Conservation (phyloP, 2,113 vertebrate genomes). For the Atractosteus spatula region DNA sequence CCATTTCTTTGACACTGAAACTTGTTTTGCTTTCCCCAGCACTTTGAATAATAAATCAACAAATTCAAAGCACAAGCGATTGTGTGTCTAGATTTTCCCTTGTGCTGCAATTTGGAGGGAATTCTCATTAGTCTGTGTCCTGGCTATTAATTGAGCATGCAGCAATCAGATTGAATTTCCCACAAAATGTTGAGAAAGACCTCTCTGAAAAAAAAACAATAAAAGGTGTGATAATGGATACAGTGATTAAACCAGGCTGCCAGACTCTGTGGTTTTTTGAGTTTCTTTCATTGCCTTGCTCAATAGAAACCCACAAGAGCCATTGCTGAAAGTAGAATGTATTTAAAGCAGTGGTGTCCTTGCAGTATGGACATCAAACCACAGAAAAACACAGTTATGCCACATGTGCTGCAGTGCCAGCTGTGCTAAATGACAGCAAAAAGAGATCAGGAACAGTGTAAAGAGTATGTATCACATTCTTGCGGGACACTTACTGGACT, state of each 20-base stretch:
- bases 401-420: constrained; percentile 14
- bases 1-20: neutral
- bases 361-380: constrained; percentile 24
- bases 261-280: constrained; percentile 37
- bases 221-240: constrained; percentile 42
- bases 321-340: constrained; percentile 27
- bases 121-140: constrained; percentile 40
- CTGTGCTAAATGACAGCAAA: constrained; percentile 18
- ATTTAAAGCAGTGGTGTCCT: constrained; percentile 22
- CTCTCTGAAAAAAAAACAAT: no score
- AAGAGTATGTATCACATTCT: constrained; percentile 19
- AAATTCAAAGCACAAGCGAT: neutral
- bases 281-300: constrained; percentile 34
- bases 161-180: constrained; percentile 28
- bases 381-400: constrained; percentile 37
- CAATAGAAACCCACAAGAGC: constrained; percentile 39
- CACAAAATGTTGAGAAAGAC: neutral
- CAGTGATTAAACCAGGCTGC: constrained; percentile 29
- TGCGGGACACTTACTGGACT: constrained; percentile 6
- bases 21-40: neutral
- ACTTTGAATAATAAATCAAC: neutral
- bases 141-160: constrained; percentile 37
- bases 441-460: constrained; percentile 20
- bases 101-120: neutral
- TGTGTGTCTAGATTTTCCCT: neutral